Evolutionary conservation across 2,888 invertebrate species (phyloP), one percentile per base, ranked within the genome.

Genomic region (Camptogramma bilineatum): DNA sequence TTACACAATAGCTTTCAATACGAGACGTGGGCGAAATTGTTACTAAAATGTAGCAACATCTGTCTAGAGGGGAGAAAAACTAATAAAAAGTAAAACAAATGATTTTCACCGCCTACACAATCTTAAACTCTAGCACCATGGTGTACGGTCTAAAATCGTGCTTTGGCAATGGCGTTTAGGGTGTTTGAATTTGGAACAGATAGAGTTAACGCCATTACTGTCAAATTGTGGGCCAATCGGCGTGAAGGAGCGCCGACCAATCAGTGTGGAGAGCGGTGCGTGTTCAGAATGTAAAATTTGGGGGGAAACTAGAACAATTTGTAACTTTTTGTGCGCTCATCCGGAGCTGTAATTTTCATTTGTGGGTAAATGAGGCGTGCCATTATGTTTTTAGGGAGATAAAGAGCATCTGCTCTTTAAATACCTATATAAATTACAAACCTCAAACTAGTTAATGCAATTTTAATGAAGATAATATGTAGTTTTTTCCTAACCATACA

Each of bases 1-100:
- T 84, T 83, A 82, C 84, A 92, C 91, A 91, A 92, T 91, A 82
- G 85, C 87, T 82, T 87, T 84, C 78, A 48, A 68, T 89, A 83
- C 84, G 83, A 83, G 85, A 86, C 86, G 90, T 91, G 87, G 90
- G 90, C 86, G 90, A 92, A 91, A 88, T 91, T 91, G 91, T 91
- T 90, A 88, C 89, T 86, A 91, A 89, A 91, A 85, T 91, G 91
- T 91, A 86, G 91, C 91, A 92, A 91, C 92, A 93, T 93, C 92
- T 93, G 92, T 86, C 88, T 86, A 83, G 77, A 87, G 90, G 90
- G 90, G 89, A 86, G 75, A 71, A 46, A 34, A 42, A 51, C 39
- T 57, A 28, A 57, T 18, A 19, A 34, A 54, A 71, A 69, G 67
- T 62, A 59, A 50, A 50, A 42, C 59, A 70, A 73, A 54, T 59